Evolutionary conservation across 2,113 vertebrate genomes (phyloP).

Genomic region (Caranx melampygus): DNA sequence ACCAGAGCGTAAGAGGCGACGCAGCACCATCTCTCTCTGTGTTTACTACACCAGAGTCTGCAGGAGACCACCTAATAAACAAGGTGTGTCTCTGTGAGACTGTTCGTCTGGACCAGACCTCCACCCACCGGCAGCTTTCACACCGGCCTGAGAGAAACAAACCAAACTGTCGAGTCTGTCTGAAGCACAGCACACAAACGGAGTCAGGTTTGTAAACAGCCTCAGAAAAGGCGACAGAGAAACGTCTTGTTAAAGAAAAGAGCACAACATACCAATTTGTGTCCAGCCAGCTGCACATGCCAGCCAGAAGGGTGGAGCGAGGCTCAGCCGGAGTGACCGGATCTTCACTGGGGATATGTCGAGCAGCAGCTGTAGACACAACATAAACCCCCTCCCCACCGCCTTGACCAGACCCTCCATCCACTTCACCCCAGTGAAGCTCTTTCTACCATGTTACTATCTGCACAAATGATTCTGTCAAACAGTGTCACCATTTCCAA

Average conservation of each 20-base stretch:
- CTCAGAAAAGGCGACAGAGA: neutral
- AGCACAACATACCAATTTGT: neutral
- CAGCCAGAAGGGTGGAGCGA: neutral
- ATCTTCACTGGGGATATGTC: constrained; percentile 15
- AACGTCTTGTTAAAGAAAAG: neutral
- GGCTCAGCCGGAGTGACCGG: neutral
- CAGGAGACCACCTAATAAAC: no score
- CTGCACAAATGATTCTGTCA: no score
- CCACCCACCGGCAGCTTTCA: neutral
- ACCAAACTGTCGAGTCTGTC: neutral
- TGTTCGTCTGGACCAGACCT: neutral
- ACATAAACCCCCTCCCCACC: constrained; percentile 6
- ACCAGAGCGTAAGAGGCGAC: no score
- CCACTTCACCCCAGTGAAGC: constrained; percentile 5
- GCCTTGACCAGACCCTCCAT: neutral
- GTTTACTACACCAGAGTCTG: no score
- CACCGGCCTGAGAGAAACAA: neutral
- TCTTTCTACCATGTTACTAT: no score
- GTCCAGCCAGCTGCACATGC: neutral
- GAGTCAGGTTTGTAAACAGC: neutral
- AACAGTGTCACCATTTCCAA: no score
- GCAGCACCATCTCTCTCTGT: no score
- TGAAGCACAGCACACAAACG: neutral
- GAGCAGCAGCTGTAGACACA: constrained; percentile 52
- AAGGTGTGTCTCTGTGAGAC: no score